Base-by-base conservation (phyloP, 37 sponge, comb jelly and placozoan species). In the Oscarella lobularis region DNA sequence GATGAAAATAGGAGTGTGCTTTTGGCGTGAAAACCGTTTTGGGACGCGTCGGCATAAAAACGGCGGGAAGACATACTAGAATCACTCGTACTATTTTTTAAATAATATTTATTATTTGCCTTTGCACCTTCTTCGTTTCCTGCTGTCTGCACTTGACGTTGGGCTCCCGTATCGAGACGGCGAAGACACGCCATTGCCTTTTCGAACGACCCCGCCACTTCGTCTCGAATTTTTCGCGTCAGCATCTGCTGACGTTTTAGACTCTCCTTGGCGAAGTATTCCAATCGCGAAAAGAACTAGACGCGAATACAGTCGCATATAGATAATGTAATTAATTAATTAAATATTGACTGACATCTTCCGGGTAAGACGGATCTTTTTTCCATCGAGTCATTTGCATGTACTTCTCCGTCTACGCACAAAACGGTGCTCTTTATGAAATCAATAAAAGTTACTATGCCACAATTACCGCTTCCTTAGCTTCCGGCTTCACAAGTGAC, bases 1-100 rank as follows among this genome's bases (percentile, higher is more conserved):
- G 86, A 70, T 91, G 85, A 82, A 91, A 91, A 82, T 91, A 91
- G 34, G 66, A 39, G 35, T 88, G 89, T 3, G 92, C 92, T 31
- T 86, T 70, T 31, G 92, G 92, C 3, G 77, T 88, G 79, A 79
- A 91, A 14, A 85, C 73, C 32, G 77, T 75, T 3, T 39, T 39
- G 9, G 75, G 71, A 33, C 74, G 66, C 5, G 91, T 87, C 0
- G 92, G 92, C 92, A 91, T 81, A 78, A 85, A 87, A 36, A 91
- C 66, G 0, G 92, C 92, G 31, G 92, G 92, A 27, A 91, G 75
- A 35, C 86, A 83, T 34, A 91, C 83, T 38, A n/a, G n/a, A n/a
- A n/a, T n/a, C n/a, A n/a, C n/a, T n/a, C n/a, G n/a, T n/a, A n/a
- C n/a, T n/a, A n/a, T n/a, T n/a, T n/a, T n/a, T n/a, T n/a, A n/a